A percentile compares a stretch with the other conserved stretches of the same genome.
These are phyloP conservation scores for Melanotaenia maccullochi DNA, from an alignment of 2,797 vertebrate species.

Conservation along the genomic window DNA sequence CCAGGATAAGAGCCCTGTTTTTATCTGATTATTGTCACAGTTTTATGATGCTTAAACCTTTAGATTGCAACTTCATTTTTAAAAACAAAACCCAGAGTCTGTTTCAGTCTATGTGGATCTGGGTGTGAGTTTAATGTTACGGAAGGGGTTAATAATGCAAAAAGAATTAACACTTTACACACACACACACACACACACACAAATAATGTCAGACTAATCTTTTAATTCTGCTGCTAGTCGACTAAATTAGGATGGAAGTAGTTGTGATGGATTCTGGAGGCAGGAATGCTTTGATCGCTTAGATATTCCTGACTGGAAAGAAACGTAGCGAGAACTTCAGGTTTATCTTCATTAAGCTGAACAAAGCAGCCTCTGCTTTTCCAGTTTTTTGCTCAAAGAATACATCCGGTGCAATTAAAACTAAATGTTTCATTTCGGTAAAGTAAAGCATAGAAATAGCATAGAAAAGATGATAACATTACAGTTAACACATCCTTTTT, in stretches of 20 bases:
- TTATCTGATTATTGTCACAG: too few relatives aligned
- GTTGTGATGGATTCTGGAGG: background rate
- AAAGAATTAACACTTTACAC: background rate
- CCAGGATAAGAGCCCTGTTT: background rate
- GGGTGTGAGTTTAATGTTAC: background rate
- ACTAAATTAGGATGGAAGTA: too few relatives aligned
- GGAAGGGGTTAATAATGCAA: background rate
- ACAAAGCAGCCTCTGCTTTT: background rate
- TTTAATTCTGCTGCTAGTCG: background rate
- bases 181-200: background rate
- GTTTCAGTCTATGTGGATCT: background rate
- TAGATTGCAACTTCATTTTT: background rate
- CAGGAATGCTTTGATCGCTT: slow-evolving; percentile 49
- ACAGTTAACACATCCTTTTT: too few relatives aligned
- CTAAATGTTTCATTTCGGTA: background rate
- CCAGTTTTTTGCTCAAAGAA: background rate
- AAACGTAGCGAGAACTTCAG: slow-evolving; percentile 33
- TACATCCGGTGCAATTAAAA: background rate
- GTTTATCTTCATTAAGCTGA: slow-evolving; percentile 25
- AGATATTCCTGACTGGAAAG: slow-evolving; percentile 12
- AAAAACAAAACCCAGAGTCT: background rate
- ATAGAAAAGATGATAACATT: background rate
- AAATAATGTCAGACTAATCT: background rate
- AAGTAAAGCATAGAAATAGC: background rate
- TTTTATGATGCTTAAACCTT: too few relatives aligned